phyloP scores from a whole-genome alignment of 92 coral and sea anemone genomes.

The Zoanthus solanderi region DNA sequence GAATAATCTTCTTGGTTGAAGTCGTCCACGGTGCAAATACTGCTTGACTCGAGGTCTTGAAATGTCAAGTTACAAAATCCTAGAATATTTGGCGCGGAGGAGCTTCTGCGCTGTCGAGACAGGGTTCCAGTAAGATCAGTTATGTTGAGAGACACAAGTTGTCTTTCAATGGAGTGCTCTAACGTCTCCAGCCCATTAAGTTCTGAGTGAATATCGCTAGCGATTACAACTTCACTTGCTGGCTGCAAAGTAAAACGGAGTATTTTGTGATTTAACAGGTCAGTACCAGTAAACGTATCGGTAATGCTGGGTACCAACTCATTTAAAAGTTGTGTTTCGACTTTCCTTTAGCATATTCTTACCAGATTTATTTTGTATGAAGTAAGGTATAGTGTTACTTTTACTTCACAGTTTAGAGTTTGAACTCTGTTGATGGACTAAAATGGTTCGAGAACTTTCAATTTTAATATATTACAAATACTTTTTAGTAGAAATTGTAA shows the following conservation, averaged over 20 bases:
- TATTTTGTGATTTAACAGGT: not conserved
- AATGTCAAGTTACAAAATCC: conserved; percentile 52
- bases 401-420: too few relatives aligned
- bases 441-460: too few relatives aligned
- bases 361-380: too few relatives aligned
- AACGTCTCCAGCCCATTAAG: conserved; percentile 70
- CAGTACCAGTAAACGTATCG: not conserved
- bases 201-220: conserved; percentile 61
- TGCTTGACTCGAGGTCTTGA: conserved; percentile 70
- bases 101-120: conserved; percentile 47
- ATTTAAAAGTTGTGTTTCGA: too few relatives aligned
- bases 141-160: conserved; percentile 62
- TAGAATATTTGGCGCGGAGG: conserved; percentile 82
- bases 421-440: too few relatives aligned
- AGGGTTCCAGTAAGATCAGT: conserved; percentile 40
- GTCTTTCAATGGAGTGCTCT: conserved; percentile 70
- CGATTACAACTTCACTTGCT: conserved; percentile 63
- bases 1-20: conserved; percentile 1
- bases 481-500: too few relatives aligned
- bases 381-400: too few relatives aligned
- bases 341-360: too few relatives aligned
- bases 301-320: not conserved
- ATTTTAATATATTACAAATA: too few relatives aligned
- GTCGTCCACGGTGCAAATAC: conserved; percentile 78
- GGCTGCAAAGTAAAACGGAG: conserved; percentile 52